These are phyloP conservation scores for Sparus aurata DNA, from an alignment of 2,797 vertebrate species.

Conservation along the genomic window DNA sequence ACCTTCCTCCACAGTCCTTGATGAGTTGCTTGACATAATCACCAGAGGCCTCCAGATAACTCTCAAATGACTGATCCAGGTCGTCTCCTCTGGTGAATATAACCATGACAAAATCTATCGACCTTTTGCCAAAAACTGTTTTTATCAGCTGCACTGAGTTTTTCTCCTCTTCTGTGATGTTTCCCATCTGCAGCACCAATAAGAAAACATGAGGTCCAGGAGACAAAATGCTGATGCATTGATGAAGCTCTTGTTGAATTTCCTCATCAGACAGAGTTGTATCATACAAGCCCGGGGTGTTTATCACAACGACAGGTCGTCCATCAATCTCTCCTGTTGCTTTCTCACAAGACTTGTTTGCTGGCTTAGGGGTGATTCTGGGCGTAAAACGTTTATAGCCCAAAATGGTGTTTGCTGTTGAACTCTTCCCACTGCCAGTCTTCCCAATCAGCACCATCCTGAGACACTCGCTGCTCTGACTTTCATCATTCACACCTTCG, in stretches of 20 bases:
- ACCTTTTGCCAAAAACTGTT: constrained; percentile 27
- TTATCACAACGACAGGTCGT: constrained; percentile 26
- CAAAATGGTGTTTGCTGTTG: constrained; percentile 52
- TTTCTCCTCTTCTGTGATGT: constrained; percentile 36
- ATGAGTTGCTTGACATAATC: background rate
- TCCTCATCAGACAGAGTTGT: background rate
- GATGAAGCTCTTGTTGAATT: background rate
- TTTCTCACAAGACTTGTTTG: constrained; percentile 9
- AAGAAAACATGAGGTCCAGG: constrained; percentile 65
- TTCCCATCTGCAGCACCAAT: constrained; percentile 53
- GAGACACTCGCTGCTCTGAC: constrained; percentile 20
- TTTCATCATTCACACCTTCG: background rate
- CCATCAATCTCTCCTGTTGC: constrained; percentile 9
- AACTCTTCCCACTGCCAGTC: constrained; percentile 52
- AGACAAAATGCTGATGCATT: constrained; percentile 36
- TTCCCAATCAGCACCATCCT: constrained; percentile 57
- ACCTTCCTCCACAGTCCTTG: background rate
- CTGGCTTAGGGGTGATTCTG: background rate
- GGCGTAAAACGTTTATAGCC: constrained; percentile 26
- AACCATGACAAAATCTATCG: constrained; percentile 29
- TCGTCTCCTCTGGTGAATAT: constrained; percentile 55
- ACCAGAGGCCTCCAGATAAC: background rate
- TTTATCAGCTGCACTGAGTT: constrained; percentile 44
- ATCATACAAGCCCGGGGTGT: constrained; percentile 50
- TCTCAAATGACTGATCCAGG: background rate